phyloP scores from a whole-genome alignment of 1,140 invertebrate species.

The Muscidifurax raptorellus region DNA sequence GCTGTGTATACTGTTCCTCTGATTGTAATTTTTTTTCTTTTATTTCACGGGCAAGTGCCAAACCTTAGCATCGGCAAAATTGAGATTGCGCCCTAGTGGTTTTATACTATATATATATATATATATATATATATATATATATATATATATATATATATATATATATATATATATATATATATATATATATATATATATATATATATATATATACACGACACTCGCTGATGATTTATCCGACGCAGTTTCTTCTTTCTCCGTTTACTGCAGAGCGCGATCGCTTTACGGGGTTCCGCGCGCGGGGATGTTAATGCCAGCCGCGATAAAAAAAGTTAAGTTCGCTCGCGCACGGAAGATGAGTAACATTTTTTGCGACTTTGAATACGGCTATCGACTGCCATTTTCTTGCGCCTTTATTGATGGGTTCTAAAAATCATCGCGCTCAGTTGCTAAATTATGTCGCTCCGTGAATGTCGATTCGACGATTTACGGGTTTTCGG shows the following conservation, averaged over 20 bases:
- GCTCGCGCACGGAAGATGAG: too few relatives aligned
- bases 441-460: not conserved
- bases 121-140: too few relatives aligned
- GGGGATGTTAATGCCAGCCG: not conserved
- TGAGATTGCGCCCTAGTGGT: not conserved
- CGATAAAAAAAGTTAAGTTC: not conserved
- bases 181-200: too few relatives aligned
- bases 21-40: not conserved
- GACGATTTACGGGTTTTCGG: not conserved
- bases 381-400: not conserved
- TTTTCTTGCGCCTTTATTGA: constrained; percentile 4
- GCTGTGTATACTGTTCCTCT: not conserved
- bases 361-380: constrained; percentile 22
- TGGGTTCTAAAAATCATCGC: constrained; percentile 2
- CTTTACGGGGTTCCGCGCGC: not conserved
- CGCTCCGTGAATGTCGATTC: not conserved
- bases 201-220: too few relatives aligned
- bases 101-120: too few relatives aligned
- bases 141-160: too few relatives aligned
- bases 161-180: too few relatives aligned
- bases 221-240: constrained; percentile 11
- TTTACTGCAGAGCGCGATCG: not conserved
- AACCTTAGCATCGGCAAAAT: too few relatives aligned
- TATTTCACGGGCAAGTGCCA: too few relatives aligned
- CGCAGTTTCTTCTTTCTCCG: not conserved